Conservation (phyloP, 2,888 invertebrate genomes). For the Coecobrya sp. region DNA sequence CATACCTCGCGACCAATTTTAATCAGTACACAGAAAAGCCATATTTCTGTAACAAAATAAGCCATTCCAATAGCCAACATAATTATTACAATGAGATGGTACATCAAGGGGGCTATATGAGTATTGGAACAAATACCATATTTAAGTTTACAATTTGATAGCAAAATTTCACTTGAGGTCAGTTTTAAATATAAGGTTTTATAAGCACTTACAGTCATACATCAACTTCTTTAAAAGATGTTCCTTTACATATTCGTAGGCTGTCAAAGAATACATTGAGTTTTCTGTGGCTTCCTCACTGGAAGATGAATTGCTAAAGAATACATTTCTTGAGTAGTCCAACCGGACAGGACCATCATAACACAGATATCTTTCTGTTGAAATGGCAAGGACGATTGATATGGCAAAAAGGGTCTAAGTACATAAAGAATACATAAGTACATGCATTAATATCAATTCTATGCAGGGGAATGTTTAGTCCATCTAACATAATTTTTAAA, state of each 20-base stretch:
- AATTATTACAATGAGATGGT: slow-evolving; percentile 46
- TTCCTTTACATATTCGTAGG: slow-evolving; percentile 49
- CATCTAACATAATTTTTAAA: too few species aligned
- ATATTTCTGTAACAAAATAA: slow-evolving; percentile 58
- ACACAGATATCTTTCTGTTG: slow-evolving; percentile 64
- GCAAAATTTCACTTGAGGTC: too few species aligned
- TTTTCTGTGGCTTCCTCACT: background rate
- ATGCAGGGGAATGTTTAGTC: too few species aligned
- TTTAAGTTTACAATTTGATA: background rate
- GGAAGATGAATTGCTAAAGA: slow-evolving; percentile 25
- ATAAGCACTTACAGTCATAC: slow-evolving; percentile 50
- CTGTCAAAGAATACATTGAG: slow-evolving; percentile 18
- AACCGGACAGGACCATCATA: slow-evolving; percentile 57
- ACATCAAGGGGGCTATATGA: slow-evolving; percentile 12
- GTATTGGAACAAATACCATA: too few species aligned
- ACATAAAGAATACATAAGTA: slow-evolving; percentile 14
- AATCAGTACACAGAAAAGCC: slow-evolving; percentile 54
- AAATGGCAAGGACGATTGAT: slow-evolving; percentile 47
- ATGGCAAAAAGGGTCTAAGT: slow-evolving; percentile 45
- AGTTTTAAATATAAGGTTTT: too few species aligned
- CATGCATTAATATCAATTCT: background rate
- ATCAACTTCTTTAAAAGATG: slow-evolving; percentile 14
- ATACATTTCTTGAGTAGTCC: slow-evolving; percentile 39
- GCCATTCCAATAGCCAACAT: slow-evolving; percentile 47
- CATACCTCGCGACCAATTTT: slow-evolving; percentile 59